phyloP scores from a whole-genome alignment of 2,113 vertebrate genomes.

The Oenanthe melanoleuca region DNA sequence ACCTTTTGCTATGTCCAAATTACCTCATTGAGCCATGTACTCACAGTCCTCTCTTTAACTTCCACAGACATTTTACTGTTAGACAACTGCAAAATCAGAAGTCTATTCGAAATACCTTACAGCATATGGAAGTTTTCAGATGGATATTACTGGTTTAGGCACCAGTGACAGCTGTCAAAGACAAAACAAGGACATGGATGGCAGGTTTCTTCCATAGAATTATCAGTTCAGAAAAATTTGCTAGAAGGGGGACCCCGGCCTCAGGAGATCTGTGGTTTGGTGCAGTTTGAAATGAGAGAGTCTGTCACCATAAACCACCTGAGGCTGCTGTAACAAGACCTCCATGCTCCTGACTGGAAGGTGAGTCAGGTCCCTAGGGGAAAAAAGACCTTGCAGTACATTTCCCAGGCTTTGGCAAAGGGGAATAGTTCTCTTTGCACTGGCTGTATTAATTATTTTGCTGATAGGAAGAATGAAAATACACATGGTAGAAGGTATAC shows the following conservation, averaged over 20 bases:
- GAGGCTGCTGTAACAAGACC: not conserved
- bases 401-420: not conserved
- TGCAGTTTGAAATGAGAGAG: not conserved
- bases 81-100: not conserved
- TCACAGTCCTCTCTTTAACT: not conserved
- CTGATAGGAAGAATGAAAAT: not conserved
- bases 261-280: not conserved
- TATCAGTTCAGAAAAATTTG: not conserved
- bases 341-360: not conserved
- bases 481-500: not conserved
- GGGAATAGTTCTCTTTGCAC: not conserved
- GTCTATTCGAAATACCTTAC: not conserved
- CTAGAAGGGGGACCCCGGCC: not conserved
- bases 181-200: not conserved
- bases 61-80: not conserved
- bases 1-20: not conserved
- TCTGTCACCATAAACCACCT: not conserved
- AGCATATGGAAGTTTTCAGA: not conserved
- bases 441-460: not conserved
- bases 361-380: not conserved
- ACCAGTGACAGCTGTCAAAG: not conserved
- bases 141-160: not conserved
- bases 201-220: not conserved
- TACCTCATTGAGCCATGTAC: not conserved
- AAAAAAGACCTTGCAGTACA: not conserved